Evolutionary conservation across 2,113 vertebrate species (phyloP), one percentile per base, ranked within the genome.

Genomic region (Ptychochromis oligacanthus): DNA sequence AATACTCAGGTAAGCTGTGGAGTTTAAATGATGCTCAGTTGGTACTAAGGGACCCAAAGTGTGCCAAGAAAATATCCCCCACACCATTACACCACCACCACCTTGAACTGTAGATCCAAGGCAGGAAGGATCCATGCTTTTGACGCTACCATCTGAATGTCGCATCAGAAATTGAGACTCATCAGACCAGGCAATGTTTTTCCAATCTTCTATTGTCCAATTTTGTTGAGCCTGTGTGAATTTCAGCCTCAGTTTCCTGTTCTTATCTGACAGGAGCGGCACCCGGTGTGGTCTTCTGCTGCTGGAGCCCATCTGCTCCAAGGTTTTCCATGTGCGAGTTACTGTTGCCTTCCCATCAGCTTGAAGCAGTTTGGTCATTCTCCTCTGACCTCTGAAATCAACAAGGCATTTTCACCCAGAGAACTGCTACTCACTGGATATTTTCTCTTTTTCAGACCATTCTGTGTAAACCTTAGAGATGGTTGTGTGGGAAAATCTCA

Each of bases 251-350:
- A 40, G 36, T 64, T 40, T 64, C 0, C 13, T 22, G 36, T n/a
- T 7, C 5, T 65, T 24, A 43, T 12, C 36, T 43, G 62, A 20
- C 52, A 54, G 18, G 20, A 24, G 36, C 24, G 62, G 13, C n/a
- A 65, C 36, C 22, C 22, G 20, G 4, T 65, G 38, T 43, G 38
- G n/a, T 40, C 7, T 64, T 64, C 61, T 22, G 36, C 61, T 40
- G 61, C 61, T 22, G 34, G 8, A 64, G 61, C 61, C 34, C 61
- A 40, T 65, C 36, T 40, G 61, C 36, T 40, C 40, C 61, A 15
- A 15, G 0, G 36, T 9, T 40, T 20, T 36, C n/a, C 28, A 31
- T 31, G 28, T 31, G 2, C 28, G 28, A 31, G 28, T 31, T 31
- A 31, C 28, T 31, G 28, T 31, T 31, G 28, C 28, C 28, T 31